Percentiles rank a stretch among this genome's conserved stretches.
These are phyloP conservation scores for Platycheirus rosarum DNA, from an alignment of 2,888 invertebrate species.

Conservation along the genomic window DNA sequence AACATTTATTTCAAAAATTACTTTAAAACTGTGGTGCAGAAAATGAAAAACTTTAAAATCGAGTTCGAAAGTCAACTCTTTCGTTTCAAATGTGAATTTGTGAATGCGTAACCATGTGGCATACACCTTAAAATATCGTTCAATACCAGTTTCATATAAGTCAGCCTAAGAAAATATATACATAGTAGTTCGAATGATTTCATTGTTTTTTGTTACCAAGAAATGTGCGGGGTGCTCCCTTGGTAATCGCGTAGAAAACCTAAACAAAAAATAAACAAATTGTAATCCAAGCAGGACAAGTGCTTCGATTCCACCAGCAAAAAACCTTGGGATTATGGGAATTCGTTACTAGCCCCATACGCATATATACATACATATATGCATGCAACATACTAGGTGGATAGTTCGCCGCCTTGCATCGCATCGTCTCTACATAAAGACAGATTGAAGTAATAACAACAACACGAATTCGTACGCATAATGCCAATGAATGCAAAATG, in stretches of 20 bases:
- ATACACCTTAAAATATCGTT: constrained; percentile 32
- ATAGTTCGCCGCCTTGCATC: too few species aligned
- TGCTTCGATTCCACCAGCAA: constrained; percentile 36
- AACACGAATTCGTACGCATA: constrained; percentile 68
- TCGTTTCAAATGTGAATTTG: not conserved
- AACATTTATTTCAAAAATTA: too few species aligned
- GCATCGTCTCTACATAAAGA: not conserved
- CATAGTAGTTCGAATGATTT: constrained; percentile 62
- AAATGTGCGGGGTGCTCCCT: constrained; percentile 12
- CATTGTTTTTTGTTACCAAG: constrained; percentile 65
- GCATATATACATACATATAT: too few species aligned
- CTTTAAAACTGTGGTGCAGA: not conserved
- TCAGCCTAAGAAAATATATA: constrained; percentile 23
- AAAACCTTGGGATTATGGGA: constrained; percentile 51
- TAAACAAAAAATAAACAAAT: constrained; percentile 3
- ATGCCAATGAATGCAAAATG: constrained; percentile 71
- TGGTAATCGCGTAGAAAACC: not conserved
- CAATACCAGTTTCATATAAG: constrained; percentile 44
- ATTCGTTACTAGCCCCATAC: constrained; percentile 6
- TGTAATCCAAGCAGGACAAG: constrained; percentile 50
- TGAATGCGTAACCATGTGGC: constrained; percentile 29
- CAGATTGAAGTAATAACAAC: constrained; percentile 45
- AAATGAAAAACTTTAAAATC: not conserved
- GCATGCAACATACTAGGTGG: too few species aligned
- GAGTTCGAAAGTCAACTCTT: constrained; percentile 6